These are phyloP conservation scores for Ornithorhynchus anatinus DNA, from an alignment of 2,113 vertebrate genomes.

Conservation along the genomic window DNA sequence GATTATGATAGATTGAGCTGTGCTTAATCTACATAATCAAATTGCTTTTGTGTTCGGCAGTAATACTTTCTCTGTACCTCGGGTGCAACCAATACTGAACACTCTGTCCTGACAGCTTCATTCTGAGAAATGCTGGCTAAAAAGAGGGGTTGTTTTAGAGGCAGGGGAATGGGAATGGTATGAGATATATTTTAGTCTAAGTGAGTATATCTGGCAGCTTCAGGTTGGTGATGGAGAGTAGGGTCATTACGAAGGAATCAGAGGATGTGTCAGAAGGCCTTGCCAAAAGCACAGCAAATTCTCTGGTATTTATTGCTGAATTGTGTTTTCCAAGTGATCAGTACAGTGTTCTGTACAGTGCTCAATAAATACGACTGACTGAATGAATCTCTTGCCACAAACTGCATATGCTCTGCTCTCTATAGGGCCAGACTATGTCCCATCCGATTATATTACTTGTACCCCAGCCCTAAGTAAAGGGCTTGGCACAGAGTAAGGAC, in stretches of 20 bases:
- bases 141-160: not conserved
- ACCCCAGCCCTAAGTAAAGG: too few relatives aligned
- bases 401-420: too few relatives aligned
- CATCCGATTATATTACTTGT: too few relatives aligned
- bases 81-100: constrained; percentile 35
- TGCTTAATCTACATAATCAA: constrained; percentile 68
- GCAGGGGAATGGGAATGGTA: not conserved
- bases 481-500: too few relatives aligned
- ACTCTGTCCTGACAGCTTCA: constrained; percentile 29
- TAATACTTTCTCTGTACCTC: constrained; percentile 40
- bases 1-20: constrained; percentile 59
- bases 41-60: constrained; percentile 52
- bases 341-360: too few relatives aligned
- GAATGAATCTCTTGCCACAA: too few relatives aligned
- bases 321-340: too few relatives aligned
- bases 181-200: not conserved
- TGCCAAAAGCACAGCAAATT: too few relatives aligned
- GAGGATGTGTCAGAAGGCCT: not conserved
- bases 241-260: not conserved
- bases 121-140: constrained; percentile 10
- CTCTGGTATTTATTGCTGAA: too few relatives aligned
- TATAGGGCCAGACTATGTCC: too few relatives aligned
- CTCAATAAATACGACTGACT: too few relatives aligned
- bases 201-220: not conserved
- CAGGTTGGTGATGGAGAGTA: not conserved